Base-by-base conservation (phyloP, 2,888 invertebrate genomes). In the Tribolium freemani region DNA sequence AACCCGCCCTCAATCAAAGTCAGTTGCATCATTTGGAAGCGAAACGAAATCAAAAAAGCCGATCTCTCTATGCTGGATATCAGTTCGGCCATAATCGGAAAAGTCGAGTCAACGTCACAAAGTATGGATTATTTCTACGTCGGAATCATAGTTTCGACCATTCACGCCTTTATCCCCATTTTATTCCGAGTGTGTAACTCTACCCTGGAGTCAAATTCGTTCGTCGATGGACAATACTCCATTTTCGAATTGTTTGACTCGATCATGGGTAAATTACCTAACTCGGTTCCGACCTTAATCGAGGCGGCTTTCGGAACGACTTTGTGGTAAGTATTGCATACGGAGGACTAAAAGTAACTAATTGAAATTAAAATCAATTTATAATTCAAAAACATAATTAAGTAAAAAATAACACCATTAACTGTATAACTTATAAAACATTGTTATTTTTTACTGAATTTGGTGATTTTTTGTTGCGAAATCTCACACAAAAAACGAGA, bases 21-120 rank as follows among this genome's bases (percentile, higher is more conserved):
- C 73, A 97, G 96, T 81, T 98, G 98, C 84, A 96, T 96, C 58
- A 94, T 98, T 87, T 98, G 98, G 97, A 96, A 97, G 83, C 91
- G 92, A 30, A 91, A 93, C 5, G 96, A 97, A 74, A 93, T 95
- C 20, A 94, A 97, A 82, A 97, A 98, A 84, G 95, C 96, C 0
- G 96, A 98, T 85, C 89, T 98, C 76, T 96, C 97, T 0, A 96
- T 97, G 2, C 89, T 98, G 71, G 98, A 98, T 87, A 97, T 98
- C 80, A 96, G 96, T 83, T 96, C 96, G 81, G 94, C 93, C 75
- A 97, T 98, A 81, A 97, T 98, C 76, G 94, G 94, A 77, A 93
- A 95, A 78, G 97, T 97, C 2, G 97, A 97, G 80, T 90, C 91
- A 13, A 92, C 93, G 88, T 92, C 93, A 0, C 93, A 94, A 83